Base-by-base conservation (phyloP, 2,113 vertebrate genomes). In the Corythoichthys intestinalis region DNA sequence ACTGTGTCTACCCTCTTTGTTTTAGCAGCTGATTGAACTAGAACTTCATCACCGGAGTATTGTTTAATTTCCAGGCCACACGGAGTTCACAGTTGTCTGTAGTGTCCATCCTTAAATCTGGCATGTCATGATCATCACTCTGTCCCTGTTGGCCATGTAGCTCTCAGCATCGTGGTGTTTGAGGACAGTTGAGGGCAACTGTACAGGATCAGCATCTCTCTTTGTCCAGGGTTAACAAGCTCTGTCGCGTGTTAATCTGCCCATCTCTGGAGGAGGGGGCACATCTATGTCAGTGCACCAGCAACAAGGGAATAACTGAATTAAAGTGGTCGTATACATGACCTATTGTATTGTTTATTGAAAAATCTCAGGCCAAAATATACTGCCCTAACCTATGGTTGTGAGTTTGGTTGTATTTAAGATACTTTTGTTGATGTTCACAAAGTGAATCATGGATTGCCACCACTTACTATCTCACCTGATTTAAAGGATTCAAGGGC, bases 191-290 rank as follows among this genome's bases (percentile, higher is more conserved):
- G 38, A 76, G 67, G 75, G 72, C 49, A 72, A 88, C 83, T 78
- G 83, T 85, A 79, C 80, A 71, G 86, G 89, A 90, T 92, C 90
- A 90, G 84, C 81, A 68, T 91, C 86, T 86, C 65, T 87, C 90
- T 90, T 93, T 91, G 90, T 91, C 80, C 85, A 76, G 85, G 78
- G 88, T 90, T 92, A 93, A 92, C 83, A 41, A 86, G 86, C 83
- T 88, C 84, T 90, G 87, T 90, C 84, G 76, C 89, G 83, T 88
- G 87, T 88, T 90, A 91, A 90, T 90, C 86, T 89, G 74, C 66
- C 65, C 37, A 72, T 85, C 83, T 80, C 77, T 73, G n/a, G 17
- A 12, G 39, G 34, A 47, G 75, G 81, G 82, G 79, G 72, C 67
- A 46, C 75, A 65, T 74, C 76, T 82, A 77, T 72, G 65, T 17